Percentiles rank a stretch among this genome's conserved stretches.
Conservation (phyloP, 1,140 invertebrate species). For the Magallana ariakensis region DNA sequence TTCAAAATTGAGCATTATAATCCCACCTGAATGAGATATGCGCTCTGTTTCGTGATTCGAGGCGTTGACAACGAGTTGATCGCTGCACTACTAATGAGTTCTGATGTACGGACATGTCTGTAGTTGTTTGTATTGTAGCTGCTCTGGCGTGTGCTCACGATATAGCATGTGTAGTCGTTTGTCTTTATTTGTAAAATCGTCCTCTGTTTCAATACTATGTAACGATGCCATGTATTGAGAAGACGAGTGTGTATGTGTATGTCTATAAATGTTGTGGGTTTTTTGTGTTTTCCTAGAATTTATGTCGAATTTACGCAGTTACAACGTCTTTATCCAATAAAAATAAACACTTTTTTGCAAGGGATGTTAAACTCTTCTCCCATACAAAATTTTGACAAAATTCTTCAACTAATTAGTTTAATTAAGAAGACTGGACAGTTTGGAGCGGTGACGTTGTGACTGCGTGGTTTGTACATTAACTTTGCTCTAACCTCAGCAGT, state of each 20-base stretch:
- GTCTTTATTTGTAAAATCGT: not conserved
- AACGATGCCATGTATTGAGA: not conserved
- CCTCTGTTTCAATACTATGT: not conserved
- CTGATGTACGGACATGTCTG: not conserved
- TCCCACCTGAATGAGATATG: not conserved
- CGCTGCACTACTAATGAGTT: slow-evolving; percentile 16
- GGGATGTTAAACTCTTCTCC: too few relatives aligned
- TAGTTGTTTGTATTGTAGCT: slow-evolving; percentile 9
- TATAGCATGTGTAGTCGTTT: slow-evolving; percentile 13
- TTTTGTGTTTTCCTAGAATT: not conserved
- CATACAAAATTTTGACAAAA: too few relatives aligned
- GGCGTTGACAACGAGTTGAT: slow-evolving; percentile 1
- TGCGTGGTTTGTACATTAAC: not conserved
- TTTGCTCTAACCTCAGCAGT: not conserved
- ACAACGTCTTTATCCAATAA: not conserved
- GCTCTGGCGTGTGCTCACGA: not conserved
- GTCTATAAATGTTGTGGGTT: not conserved
- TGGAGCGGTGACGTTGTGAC: not conserved
- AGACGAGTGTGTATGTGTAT: slow-evolving; percentile 1
- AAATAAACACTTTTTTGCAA: too few relatives aligned
- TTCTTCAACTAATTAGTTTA: too few relatives aligned
- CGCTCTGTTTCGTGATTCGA: not conserved
- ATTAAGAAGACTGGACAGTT: not conserved
- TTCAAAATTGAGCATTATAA: not conserved
- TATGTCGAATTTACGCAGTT: not conserved